Evolutionary conservation across 2,888 invertebrate species (phyloP), one percentile per base, ranked within the genome.

Genomic region (Ormyrus pomaceus): DNA sequence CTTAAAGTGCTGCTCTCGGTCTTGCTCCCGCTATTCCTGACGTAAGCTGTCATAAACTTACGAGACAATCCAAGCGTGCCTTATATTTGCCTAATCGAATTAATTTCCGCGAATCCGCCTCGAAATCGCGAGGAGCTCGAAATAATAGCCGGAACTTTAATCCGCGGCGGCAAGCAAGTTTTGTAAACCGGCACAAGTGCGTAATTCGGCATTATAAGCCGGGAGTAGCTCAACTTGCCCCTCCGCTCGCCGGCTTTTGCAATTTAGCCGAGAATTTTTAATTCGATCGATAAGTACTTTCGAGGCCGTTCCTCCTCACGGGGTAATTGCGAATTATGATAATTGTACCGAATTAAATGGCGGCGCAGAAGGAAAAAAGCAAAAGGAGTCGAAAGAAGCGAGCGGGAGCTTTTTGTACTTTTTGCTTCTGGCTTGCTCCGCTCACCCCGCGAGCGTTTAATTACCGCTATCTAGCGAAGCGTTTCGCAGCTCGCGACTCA

Each of bases 381-480:
- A 34, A 59, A 75, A 34, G 13, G 19, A 13, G 46, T 7, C 70
- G 69, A 80, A 74, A 77, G 70, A 64, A 64, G 50, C 45, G 74
- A 46, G 48, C 10, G 34, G 19, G 34, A 55, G 19, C 58, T 65
- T 73, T 73, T 55, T 73, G 45, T 61, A 79, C 72, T 82, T 79
- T 77, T 82, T 83, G 56, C 62, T 80, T 79, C 75, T 80, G 71
- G 73, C 77, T 79, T 73, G 77, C 53, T 51, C 74, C 77, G 83
- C 56, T 70, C 72, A 72, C 69, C 77, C 79, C 72, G 66, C 61
- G 76, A 77, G 83, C 89, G 89, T 91, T 90, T 90, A 91, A 91
- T 91, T 90, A 91, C 87, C 87, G 87, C 88, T 91, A 91, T 91
- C 91, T 89, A 84, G 86, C 87, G 86, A 88, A 88, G 89, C 89